These are phyloP conservation scores for Pleuronectes platessa DNA, from an alignment of 2,113 vertebrate genomes.

Conservation along the genomic window DNA sequence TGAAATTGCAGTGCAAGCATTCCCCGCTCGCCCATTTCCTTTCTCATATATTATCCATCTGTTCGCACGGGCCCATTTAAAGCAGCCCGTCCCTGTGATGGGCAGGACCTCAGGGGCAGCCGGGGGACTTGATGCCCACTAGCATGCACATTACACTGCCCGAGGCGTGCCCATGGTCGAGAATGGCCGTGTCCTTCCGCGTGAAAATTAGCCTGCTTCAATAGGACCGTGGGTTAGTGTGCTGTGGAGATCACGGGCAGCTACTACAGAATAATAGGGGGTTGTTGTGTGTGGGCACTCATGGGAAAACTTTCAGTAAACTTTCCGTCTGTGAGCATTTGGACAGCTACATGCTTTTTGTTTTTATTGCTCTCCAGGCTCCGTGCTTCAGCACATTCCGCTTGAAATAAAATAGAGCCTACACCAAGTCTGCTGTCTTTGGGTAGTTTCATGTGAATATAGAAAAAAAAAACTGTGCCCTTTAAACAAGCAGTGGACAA, in stretches of 20 bases:
- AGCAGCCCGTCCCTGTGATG: constrained; percentile 39
- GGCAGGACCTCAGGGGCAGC: constrained; percentile 54
- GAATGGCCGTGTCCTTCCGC: too few species aligned
- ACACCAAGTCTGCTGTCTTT: neutral
- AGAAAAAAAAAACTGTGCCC: neutral
- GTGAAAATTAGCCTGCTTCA: constrained; percentile 8
- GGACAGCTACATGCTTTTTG: neutral
- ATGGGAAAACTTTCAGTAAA: neutral
- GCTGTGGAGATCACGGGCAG: neutral
- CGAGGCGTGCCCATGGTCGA: constrained; percentile 31
- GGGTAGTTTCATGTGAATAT: neutral
- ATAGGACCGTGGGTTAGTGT: neutral
- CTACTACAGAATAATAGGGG: neutral
- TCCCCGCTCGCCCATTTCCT: constrained; percentile 33
- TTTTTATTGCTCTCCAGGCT: neutral
- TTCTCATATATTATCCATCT: constrained; percentile 57
- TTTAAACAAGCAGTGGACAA: too few species aligned
- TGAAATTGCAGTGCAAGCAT: constrained; percentile 57
- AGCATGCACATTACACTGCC: constrained; percentile 51
- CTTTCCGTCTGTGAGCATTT: neutral
- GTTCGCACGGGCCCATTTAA: constrained; percentile 41
- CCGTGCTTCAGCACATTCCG: neutral
- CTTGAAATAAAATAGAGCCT: too few species aligned
- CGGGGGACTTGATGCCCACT: constrained; percentile 35
- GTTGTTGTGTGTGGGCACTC: neutral